phyloP scores from a whole-genome alignment of 2,797 vertebrate species.

The Sphaeramia orbicularis region DNA sequence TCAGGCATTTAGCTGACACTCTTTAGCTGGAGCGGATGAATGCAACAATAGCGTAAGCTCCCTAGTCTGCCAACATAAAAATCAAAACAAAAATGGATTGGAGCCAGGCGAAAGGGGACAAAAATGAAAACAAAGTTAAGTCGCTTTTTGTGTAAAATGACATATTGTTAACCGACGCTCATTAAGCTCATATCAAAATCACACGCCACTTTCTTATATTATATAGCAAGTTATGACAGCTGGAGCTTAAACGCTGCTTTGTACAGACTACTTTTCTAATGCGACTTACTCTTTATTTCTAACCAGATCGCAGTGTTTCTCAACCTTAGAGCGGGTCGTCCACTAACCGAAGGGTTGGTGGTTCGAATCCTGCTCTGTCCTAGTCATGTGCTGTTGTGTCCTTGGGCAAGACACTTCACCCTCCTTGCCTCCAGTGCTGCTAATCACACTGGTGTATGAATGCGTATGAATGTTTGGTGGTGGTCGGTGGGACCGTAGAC shows the following conservation, averaged over 20 bases:
- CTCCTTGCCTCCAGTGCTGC: too few species aligned
- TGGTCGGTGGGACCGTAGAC: too few species aligned
- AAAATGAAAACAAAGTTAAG: slow-evolving; percentile 39
- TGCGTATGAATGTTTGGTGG: too few species aligned
- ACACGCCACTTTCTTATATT: slow-evolving; percentile 35
- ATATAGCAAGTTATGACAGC: slow-evolving; percentile 6
- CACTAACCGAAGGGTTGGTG: too few species aligned
- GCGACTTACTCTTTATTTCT: not conserved
- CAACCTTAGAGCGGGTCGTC: too few species aligned
- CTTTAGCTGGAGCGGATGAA: slow-evolving; percentile 39
- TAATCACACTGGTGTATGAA: too few species aligned
- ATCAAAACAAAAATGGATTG: slow-evolving; percentile 54
- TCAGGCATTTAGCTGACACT: slow-evolving; percentile 64
- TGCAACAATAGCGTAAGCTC: slow-evolving; percentile 61
- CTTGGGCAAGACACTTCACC: too few species aligned
- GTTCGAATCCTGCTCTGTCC: too few species aligned
- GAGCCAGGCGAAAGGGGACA: slow-evolving; percentile 28
- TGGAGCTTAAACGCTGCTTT: not conserved
- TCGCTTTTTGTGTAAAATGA: slow-evolving; percentile 35
- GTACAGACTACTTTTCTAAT: not conserved
- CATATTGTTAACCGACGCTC: slow-evolving; percentile 43
- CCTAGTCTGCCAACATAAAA: slow-evolving; percentile 45
- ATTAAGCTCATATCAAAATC: slow-evolving; percentile 51
- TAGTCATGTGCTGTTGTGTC: too few species aligned
- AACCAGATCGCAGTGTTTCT: too few species aligned